Evolutionary conservation across 2,888 invertebrate genomes (phyloP).

Genomic region (Acanthoscelides obtectus): DNA sequence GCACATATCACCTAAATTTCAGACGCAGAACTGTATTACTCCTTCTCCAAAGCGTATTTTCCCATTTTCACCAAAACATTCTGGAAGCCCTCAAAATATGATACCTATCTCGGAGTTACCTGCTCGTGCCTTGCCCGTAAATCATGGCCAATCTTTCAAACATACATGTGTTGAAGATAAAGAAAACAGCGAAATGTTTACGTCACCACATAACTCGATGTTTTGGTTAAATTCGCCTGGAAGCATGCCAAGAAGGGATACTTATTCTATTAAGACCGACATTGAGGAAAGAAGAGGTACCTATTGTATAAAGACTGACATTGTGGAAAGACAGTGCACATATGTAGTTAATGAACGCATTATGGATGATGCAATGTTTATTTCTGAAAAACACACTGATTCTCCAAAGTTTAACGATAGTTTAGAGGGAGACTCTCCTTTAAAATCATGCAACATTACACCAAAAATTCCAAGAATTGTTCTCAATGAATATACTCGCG

Average conservation of each 20-base stretch:
- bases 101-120: neutral
- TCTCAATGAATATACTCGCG: neutral
- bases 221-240: neutral
- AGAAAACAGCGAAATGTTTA: neutral
- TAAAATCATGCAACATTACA: neutral
- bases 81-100: neutral
- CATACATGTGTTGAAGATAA: neutral
- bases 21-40: neutral
- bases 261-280: neutral
- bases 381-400: neutral
- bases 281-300: neutral
- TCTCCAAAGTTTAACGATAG: neutral
- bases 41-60: neutral
- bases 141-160: neutral
- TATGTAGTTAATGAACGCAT: neutral
- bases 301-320: neutral
- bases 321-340: neutral
- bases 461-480: neutral
- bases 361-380: neutral
- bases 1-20: neutral
- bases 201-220: neutral
- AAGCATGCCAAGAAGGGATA: too few relatives aligned
- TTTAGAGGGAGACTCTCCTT: conserved; percentile 8
- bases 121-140: neutral
- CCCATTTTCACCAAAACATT: neutral